Evolutionary conservation across 2,888 invertebrate genomes (phyloP).

Genomic region (Cheiracanthium punctorium): DNA sequence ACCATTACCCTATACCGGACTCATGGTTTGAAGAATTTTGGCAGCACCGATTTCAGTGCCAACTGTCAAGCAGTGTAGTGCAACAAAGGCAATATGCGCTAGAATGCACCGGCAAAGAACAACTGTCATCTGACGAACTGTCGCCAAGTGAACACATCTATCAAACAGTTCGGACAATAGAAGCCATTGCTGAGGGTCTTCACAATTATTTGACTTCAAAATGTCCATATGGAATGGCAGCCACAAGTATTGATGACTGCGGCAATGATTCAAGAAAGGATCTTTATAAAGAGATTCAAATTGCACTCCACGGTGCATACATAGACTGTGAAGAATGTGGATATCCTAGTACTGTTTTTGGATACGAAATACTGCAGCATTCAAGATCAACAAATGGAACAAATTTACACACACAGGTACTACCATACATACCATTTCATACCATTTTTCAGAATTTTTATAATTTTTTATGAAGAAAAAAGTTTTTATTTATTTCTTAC

Average conservation of each 20-base stretch:
- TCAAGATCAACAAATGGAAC: constrained; percentile 30
- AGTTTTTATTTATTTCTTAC: neutral
- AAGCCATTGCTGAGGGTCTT: constrained; percentile 76
- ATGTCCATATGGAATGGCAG: constrained; percentile 73
- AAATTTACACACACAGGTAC: constrained; percentile 32
- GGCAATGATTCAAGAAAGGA: constrained; percentile 40
- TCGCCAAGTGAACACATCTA: constrained; percentile 75
- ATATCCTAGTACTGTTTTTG: constrained; percentile 40
- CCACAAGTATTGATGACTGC: constrained; percentile 67
- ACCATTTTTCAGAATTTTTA: neutral
- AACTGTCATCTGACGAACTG: constrained; percentile 72
- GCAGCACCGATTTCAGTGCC: constrained; percentile 75
- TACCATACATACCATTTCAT: neutral
- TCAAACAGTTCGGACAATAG: constrained; percentile 75
- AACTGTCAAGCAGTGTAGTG: constrained; percentile 73
- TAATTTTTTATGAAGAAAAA: neutral
- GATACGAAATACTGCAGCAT: constrained; percentile 58
- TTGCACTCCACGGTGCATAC: constrained; percentile 36
- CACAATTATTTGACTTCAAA: constrained; percentile 73
- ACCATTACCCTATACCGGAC: constrained; percentile 75
- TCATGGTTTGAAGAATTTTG: constrained; percentile 77
- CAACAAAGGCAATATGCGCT: constrained; percentile 72
- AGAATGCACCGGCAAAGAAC: constrained; percentile 74
- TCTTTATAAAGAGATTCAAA: constrained; percentile 55
- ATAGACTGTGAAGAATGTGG: constrained; percentile 59